Percentiles rank a stretch among this genome's conserved stretches.
Conservation (phyloP, 1,140 invertebrate species). For the Polypedilum pembai region DNA sequence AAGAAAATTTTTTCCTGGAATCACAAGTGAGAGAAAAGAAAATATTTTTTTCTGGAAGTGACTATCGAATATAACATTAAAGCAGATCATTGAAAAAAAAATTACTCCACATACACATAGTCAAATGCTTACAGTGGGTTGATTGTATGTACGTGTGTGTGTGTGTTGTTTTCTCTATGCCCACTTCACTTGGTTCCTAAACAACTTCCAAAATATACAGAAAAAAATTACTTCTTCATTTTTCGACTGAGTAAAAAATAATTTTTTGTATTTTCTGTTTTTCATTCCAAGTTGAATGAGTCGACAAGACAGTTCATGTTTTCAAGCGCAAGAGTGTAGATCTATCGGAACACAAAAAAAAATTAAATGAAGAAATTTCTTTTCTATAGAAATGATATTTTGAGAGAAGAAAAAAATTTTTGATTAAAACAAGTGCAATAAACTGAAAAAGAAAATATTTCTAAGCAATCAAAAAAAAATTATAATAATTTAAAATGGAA, state of each 20-base stretch:
- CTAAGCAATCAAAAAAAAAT: background rate
- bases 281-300: constrained; percentile 2
- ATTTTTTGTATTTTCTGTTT: constrained; percentile 4
- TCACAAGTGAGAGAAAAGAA: no score
- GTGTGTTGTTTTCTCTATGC: background rate
- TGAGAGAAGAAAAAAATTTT: background rate
- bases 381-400: no score
- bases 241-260: constrained; percentile 7
- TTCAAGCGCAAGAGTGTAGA: background rate
- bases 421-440: background rate
- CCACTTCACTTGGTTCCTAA: constrained; percentile 24
- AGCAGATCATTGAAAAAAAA: constrained; percentile 18
- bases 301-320: background rate
- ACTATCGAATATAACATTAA: background rate
- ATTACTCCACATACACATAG: background rate
- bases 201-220: constrained; percentile 24
- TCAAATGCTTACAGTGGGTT: background rate
- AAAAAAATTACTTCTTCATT: background rate
- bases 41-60: background rate
- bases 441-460: background rate
- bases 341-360: background rate
- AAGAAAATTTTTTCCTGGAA: no score
- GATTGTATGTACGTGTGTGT: background rate
- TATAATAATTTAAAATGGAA: background rate
- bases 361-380: background rate